A percentile compares a stretch with the other conserved stretches of the same genome.
Evolutionary conservation across 2,113 vertebrate genomes (phyloP).

Genomic region (Pitta sordida): DNA sequence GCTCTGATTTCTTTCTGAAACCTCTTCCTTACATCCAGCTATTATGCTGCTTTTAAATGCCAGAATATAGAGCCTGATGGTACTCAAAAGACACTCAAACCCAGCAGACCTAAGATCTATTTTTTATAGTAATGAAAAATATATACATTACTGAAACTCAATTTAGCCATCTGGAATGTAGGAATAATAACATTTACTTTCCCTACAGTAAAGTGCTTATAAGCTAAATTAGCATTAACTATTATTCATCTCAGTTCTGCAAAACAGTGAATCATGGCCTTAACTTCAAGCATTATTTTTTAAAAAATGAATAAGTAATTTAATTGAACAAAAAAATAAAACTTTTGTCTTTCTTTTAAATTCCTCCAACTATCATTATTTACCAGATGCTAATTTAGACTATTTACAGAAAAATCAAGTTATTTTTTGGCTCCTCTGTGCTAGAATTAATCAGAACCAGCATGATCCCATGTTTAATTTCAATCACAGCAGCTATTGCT

Average conservation of each 20-base stretch:
- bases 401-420: constrained; percentile 56
- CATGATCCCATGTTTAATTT: constrained; percentile 66
- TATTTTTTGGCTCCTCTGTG: constrained; percentile 26
- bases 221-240: constrained; percentile 22
- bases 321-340: not conserved
- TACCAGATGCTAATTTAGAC: constrained; percentile 48
- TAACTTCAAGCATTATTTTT: not conserved
- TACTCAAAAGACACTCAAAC: not conserved
- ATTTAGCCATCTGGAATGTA: constrained; percentile 12
- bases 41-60: not conserved
- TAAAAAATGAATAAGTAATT: not conserved
- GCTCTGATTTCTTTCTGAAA: not conserved
- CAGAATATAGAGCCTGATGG: not conserved
- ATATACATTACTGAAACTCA: constrained; percentile 1
- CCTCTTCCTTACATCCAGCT: not conserved
- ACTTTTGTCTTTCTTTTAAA: constrained; percentile 21
- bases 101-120: not conserved
- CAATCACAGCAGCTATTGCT: constrained; percentile 61
- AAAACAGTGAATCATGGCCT: constrained; percentile 14
- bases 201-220: not conserved
- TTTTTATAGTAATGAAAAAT: not conserved
- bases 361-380: constrained; percentile 32
- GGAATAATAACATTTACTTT: constrained; percentile 32
- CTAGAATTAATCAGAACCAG: constrained; percentile 69
- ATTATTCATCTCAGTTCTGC: not conserved